Percentiles rank a stretch among this genome's conserved stretches.
phyloP scores from a whole-genome alignment of 2,888 invertebrate species.

The Tachina lurida region DNA sequence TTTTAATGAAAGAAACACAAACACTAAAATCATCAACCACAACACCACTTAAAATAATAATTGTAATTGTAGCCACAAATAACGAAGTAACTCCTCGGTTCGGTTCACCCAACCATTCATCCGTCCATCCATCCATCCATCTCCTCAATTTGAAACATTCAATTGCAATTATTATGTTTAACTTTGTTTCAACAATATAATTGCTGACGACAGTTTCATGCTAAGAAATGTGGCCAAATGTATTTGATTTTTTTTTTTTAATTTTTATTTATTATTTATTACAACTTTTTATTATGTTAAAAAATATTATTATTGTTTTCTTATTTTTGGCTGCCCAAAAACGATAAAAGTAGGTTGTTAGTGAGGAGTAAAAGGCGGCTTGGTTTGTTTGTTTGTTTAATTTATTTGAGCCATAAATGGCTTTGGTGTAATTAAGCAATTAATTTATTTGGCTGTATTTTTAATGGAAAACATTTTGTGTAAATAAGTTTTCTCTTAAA shows the following conservation, averaged over 20 bases:
- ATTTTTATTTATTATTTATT: neutral
- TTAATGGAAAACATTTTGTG: constrained; percentile 29
- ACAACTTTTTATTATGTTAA: neutral
- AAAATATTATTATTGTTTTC: neutral
- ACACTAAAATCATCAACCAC: neutral
- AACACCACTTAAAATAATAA: constrained; percentile 6
- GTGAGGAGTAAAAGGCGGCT: neutral
- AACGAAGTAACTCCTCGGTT: constrained; percentile 37
- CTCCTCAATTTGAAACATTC: constrained; percentile 40
- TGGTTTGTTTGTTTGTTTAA: constrained; percentile 5
- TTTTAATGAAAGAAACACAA: constrained; percentile 32
- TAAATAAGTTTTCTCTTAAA: constrained; percentile 48
- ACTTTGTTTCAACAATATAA: constrained; percentile 53
- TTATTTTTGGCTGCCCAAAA: constrained; percentile 29
- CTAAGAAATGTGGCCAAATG: constrained; percentile 21
- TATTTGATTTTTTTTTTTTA: neutral
- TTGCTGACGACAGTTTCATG: constrained; percentile 41
- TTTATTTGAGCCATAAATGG: neutral
- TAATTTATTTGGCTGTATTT: constrained; percentile 27
- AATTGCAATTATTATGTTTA: constrained; percentile 72
- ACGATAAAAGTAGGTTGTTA: constrained; percentile 1
- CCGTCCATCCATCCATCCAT: neutral
- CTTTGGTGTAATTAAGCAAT: constrained; percentile 36
- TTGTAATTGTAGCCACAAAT: constrained; percentile 5
- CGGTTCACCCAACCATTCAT: neutral